phyloP scores from a whole-genome alignment of 2,888 invertebrate genomes.

The Clunio marinus region DNA sequence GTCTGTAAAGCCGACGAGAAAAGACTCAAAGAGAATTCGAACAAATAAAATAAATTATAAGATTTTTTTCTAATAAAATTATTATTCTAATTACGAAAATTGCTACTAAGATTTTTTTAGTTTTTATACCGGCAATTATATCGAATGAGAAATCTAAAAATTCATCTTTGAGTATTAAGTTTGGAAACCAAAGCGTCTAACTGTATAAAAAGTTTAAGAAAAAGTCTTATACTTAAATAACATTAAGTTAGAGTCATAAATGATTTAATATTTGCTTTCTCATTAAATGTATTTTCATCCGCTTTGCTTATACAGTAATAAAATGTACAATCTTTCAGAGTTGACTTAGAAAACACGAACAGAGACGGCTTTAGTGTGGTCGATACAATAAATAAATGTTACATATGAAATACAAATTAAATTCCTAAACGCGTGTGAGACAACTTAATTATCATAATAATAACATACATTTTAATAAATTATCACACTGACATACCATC shows the following conservation, averaged over 20 bases:
- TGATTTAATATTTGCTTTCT: slow-evolving; percentile 13
- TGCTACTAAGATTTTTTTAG: too few species aligned
- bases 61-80: slow-evolving; percentile 14
- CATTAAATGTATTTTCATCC: not conserved
- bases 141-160: too few species aligned
- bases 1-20: not conserved
- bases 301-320: not conserved
- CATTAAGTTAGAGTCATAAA: not conserved
- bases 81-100: slow-evolving; percentile 29
- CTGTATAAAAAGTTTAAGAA: not conserved
- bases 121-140: too few species aligned
- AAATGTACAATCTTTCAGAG: slow-evolving; percentile 8
- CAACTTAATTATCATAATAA: slow-evolving; percentile 17
- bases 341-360: not conserved
- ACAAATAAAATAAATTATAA: slow-evolving; percentile 3
- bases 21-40: not conserved
- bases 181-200: not conserved
- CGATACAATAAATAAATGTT: not conserved
- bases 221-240: slow-evolving; percentile 14
- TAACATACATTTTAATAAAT: slow-evolving; percentile 26
- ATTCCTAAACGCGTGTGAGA: too few species aligned
- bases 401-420: not conserved
- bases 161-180: too few species aligned
- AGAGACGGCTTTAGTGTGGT: not conserved
- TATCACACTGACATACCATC: slow-evolving; percentile 5